Conservation (phyloP, 2,113 vertebrate genomes). For the Dryoscopus gambensis region DNA sequence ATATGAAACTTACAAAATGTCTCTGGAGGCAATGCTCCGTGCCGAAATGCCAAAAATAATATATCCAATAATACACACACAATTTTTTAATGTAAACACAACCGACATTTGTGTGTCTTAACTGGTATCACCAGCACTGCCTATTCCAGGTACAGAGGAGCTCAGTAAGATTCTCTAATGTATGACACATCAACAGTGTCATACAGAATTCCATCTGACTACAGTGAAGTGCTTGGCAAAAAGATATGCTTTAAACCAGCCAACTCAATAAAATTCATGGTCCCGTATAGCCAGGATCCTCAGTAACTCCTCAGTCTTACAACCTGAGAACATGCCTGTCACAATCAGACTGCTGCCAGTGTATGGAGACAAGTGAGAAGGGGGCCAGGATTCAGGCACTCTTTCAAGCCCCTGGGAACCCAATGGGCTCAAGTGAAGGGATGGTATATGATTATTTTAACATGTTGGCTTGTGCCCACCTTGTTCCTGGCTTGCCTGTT, state of each 20-base stretch:
- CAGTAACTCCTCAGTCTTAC: neutral
- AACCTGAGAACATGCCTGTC: neutral
- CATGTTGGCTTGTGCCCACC: neutral
- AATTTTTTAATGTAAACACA: neutral
- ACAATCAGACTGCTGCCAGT: neutral
- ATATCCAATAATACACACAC: neutral
- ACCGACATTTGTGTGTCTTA: neutral
- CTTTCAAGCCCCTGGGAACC: neutral
- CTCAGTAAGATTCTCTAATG: neutral
- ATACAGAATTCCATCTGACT: neutral
- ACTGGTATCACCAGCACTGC: neutral
- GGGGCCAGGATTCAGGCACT: fast-evolving
- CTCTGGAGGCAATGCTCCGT: conserved; percentile 36
- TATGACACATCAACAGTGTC: neutral
- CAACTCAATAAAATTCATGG: neutral
- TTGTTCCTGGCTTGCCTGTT: neutral
- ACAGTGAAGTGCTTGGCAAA: neutral
- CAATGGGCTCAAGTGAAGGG: neutral
- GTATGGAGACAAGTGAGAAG: fast-evolving
- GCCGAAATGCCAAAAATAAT: conserved; percentile 23
- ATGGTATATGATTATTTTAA: neutral
- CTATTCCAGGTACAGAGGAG: neutral
- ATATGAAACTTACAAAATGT: conserved; percentile 33
- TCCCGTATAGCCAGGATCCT: neutral
- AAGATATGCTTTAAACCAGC: neutral